Conservation (phyloP, 2,113 vertebrate genomes). For the Myotis brandtii region DNA sequence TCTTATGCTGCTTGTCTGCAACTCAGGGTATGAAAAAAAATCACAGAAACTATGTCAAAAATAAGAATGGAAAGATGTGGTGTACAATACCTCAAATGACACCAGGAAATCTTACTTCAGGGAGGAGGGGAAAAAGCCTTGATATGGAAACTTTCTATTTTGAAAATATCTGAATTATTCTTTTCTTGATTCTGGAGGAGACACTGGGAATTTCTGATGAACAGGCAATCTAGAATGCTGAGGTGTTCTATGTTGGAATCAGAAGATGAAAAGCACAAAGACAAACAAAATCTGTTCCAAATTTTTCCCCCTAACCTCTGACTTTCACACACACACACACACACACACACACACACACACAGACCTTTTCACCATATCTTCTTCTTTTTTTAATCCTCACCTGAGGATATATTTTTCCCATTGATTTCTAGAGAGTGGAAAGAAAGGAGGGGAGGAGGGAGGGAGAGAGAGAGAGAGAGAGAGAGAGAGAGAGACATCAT, state of each 20-base stretch:
- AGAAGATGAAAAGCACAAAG: conserved; percentile 21
- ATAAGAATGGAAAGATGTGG: background rate
- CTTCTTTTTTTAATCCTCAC: too few relatives aligned
- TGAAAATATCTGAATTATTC: conserved; percentile 18
- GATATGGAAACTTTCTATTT: conserved; percentile 9
- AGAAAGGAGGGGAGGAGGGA: too few relatives aligned
- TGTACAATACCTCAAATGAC: conserved; percentile 34
- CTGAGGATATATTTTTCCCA: too few relatives aligned
- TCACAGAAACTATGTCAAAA: background rate
- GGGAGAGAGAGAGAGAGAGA: too few relatives aligned
- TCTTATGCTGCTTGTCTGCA: background rate
- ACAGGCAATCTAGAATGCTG: conserved; percentile 67
- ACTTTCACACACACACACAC: background rate
- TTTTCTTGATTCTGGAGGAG: conserved; percentile 55
- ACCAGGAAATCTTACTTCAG: background rate
- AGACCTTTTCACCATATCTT: background rate
- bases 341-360: background rate
- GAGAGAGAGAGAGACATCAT: too few relatives aligned
- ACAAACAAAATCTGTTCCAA: background rate
- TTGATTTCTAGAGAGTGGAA: too few relatives aligned
- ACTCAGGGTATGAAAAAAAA: background rate
- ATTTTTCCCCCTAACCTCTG: background rate
- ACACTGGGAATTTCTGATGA: conserved; percentile 51
- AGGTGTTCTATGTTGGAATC: conserved; percentile 17
- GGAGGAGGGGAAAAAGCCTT: background rate